Evolutionary conservation across 2,797 vertebrate genomes (phyloP).

Genomic region (Coendou prehensilis): DNA sequence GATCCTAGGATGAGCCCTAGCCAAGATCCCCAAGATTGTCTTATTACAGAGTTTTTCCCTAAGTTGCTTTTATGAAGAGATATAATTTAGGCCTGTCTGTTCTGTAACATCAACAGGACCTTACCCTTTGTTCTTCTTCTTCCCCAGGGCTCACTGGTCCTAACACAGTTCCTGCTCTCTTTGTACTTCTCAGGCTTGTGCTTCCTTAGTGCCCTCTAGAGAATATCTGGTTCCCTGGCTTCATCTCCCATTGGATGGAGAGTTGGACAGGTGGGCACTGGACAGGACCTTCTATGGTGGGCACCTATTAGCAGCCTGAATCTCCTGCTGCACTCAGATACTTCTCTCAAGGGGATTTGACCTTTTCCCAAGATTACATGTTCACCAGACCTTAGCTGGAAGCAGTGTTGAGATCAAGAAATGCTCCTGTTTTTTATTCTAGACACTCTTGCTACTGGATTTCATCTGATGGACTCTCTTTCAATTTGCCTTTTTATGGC

Average conservation of each 20-base stretch:
- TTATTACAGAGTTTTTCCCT: too few relatives aligned
- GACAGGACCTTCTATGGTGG: background rate
- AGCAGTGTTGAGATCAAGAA: background rate
- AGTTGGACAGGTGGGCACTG: background rate
- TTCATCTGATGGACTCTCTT: background rate
- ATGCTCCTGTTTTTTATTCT: background rate
- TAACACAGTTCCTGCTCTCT: background rate
- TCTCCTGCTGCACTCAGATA: background rate
- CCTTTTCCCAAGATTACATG: background rate
- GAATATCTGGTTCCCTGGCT: background rate
- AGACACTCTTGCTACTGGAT: background rate
- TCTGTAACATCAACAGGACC: background rate
- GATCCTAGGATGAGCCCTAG: too few relatives aligned
- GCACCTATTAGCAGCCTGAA: too few relatives aligned
- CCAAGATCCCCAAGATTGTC: too few relatives aligned
- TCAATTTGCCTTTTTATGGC: background rate
- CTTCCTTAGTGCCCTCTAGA: background rate
- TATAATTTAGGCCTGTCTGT: too few relatives aligned
- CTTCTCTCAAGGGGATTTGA: background rate
- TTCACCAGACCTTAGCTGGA: background rate
- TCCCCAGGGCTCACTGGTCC: background rate
- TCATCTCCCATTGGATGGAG: background rate
- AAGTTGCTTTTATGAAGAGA: too few relatives aligned
- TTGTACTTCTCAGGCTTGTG: background rate
- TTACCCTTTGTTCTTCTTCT: background rate